Evolutionary conservation across 2,113 vertebrate species (phyloP).

Genomic region (Laticauda colubrina): DNA sequence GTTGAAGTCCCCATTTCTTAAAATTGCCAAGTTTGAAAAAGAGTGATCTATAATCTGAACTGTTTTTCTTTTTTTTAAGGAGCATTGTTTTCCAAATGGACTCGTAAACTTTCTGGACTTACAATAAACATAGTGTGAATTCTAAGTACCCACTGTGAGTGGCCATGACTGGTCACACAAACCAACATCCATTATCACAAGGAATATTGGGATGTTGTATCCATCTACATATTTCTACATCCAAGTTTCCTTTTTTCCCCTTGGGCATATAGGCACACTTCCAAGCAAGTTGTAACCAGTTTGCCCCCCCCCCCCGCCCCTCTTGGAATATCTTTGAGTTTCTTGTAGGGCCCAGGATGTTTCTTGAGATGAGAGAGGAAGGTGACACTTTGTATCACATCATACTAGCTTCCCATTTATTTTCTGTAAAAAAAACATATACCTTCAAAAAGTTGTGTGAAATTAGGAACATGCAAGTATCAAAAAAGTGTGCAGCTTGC

Average conservation of each 20-base stretch:
- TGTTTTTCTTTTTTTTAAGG: not conserved
- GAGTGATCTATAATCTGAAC: not conserved
- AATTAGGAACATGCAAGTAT: not conserved
- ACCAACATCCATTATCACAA: not conserved
- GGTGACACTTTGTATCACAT: not conserved
- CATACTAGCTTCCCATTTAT: not conserved
- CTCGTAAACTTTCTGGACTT: not conserved
- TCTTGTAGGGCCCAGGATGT: not conserved
- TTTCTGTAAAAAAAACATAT: not conserved
- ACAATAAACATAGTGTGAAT: not conserved
- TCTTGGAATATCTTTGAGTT: not conserved
- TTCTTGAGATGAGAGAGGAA: not conserved
- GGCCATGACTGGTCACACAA: not conserved
- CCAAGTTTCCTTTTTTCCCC: not conserved
- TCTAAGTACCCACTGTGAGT: not conserved
- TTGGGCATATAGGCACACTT: not conserved
- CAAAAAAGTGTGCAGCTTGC: not conserved
- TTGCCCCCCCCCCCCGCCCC: accelerated
- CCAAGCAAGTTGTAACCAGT: not conserved
- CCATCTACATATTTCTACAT: not conserved
- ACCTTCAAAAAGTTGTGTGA: not conserved
- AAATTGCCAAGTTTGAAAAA: not conserved
- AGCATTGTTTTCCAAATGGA: not conserved
- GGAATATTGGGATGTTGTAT: not conserved
- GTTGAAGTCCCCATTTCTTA: not conserved